phyloP scores from a whole-genome alignment of 1,140 invertebrate genomes.

The Tetramorium alpestre region DNA sequence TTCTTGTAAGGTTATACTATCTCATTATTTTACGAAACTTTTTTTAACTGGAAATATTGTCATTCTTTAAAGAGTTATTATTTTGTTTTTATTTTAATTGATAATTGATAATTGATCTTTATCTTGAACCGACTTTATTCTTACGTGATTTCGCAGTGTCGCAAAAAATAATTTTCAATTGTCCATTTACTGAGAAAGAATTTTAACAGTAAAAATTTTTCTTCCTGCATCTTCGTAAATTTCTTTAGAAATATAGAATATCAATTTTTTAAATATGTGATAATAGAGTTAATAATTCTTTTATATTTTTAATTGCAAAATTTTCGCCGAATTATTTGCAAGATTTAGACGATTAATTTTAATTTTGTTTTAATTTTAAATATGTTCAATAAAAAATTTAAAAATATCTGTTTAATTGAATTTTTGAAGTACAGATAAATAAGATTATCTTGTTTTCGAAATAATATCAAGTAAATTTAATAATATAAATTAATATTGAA shows the following conservation, averaged over 20 bases:
- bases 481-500: slow-evolving; percentile 1
- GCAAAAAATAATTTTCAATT: neutral
- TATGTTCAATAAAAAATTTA: neutral
- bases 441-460: neutral
- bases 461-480: neutral
- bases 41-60: neutral
- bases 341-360: neutral
- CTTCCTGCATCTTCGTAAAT: neutral
- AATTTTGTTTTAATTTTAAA: neutral
- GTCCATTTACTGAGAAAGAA: neutral
- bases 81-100: neutral
- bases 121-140: neutral
- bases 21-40: neutral
- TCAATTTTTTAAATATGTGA: neutral
- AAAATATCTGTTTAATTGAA: neutral
- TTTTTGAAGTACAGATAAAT: neutral
- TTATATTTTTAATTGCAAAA: neutral
- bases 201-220: neutral
- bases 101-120: neutral
- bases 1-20: neutral
- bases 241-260: neutral
- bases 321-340: neutral
- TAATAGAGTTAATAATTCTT: neutral
- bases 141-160: neutral
- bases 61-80: neutral